Percentiles rank a stretch among this genome's conserved stretches.
Conservation (phyloP, 2,113 vertebrate species). For the Pleuronectes platessa region DNA sequence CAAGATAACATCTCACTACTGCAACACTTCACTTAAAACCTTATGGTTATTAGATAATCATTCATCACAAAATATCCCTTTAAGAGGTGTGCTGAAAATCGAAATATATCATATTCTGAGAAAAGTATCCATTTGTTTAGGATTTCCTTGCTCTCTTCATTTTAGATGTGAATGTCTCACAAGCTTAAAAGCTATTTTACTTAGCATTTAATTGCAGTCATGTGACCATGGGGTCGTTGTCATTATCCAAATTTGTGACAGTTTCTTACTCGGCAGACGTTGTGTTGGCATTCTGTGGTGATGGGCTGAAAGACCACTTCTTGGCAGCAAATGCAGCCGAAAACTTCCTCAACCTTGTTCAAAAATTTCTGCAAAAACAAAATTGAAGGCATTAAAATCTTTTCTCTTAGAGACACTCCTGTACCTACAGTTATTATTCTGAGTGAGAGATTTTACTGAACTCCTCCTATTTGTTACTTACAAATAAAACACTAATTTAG, state of each 20-base stretch:
- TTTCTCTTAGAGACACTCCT: neutral
- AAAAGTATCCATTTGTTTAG: no score
- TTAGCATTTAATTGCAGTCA: neutral
- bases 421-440: no score
- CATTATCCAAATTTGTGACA: neutral
- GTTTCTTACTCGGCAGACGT: constrained; percentile 93
- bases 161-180: no score
- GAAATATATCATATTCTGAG: no score
- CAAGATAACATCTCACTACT: neutral
- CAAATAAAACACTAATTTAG: no score
- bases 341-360: constrained; percentile 92
- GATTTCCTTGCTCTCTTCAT: no score
- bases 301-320: constrained; percentile 93
- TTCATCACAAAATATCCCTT: neutral
- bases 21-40: neutral
- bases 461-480: no score
- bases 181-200: no score
- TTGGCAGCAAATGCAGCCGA: constrained; percentile 97
- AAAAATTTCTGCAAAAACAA: constrained; percentile 88
- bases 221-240: neutral
- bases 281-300: constrained; percentile 96
- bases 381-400: neutral
- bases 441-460: no score
- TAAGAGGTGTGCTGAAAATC: neutral
- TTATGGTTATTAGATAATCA: neutral